phyloP scores from a whole-genome alignment of 2,113 vertebrate species.

The Salvelinus sp. region DNA sequence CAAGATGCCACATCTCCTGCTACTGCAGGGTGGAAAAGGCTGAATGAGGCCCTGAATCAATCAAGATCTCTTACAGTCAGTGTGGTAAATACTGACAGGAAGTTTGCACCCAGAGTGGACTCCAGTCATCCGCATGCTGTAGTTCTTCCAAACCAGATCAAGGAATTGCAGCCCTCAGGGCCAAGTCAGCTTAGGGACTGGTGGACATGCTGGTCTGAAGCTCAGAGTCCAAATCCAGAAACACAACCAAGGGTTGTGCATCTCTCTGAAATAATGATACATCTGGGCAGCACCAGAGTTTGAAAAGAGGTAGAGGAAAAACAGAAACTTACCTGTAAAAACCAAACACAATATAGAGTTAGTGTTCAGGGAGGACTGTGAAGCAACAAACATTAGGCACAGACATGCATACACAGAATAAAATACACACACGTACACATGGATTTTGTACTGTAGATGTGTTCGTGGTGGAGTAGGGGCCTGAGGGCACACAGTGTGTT shows the following conservation, averaged over 20 bases:
- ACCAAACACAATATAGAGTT: not conserved
- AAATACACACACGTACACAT: too few species aligned
- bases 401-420: too few species aligned
- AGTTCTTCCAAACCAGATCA: constrained; percentile 56
- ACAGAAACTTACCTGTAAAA: not conserved
- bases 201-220: constrained; percentile 69
- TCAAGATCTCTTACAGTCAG: constrained; percentile 16
- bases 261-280: constrained; percentile 71
- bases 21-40: constrained; percentile 1
- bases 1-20: not conserved
- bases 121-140: constrained; percentile 41
- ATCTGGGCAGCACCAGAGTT: constrained; percentile 61
- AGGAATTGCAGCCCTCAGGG: constrained; percentile 53
- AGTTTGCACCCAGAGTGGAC: constrained; percentile 47
- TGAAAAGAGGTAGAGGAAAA: constrained; percentile 11
- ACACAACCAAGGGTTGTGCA: constrained; percentile 53
- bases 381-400: too few species aligned
- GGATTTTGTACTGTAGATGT: too few species aligned
- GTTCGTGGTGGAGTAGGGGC: too few species aligned
- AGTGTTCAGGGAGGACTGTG: not conserved
- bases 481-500: too few species aligned
- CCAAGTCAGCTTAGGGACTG: constrained; percentile 70
- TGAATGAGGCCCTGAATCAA: not conserved
- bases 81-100: constrained; percentile 47
- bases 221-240: constrained; percentile 39